phyloP scores from a whole-genome alignment of 2,113 vertebrate species.

The Neogobius melanostomus region DNA sequence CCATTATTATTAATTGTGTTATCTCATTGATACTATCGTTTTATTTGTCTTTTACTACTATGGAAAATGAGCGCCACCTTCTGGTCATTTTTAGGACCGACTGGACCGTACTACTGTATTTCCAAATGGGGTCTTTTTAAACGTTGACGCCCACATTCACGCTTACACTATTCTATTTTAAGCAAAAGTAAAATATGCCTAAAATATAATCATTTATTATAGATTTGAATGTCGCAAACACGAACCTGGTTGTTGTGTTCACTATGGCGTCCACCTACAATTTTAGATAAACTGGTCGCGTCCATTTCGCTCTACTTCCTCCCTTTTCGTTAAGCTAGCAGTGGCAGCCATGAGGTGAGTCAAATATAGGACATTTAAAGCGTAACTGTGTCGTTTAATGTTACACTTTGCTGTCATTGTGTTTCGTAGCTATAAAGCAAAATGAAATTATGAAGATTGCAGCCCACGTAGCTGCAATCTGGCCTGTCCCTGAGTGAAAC shows the following conservation, averaged over 20 bases:
- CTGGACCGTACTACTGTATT: constrained; percentile 39
- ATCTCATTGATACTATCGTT: neutral
- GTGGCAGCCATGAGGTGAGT: constrained; percentile 63
- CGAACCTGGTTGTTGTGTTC: neutral
- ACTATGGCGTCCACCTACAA: constrained; percentile 1
- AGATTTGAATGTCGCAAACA: rapidly evolving
- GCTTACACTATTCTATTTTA: rapidly evolving
- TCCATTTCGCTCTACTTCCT: constrained; percentile 13
- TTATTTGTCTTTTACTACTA: neutral
- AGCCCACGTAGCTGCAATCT: neutral
- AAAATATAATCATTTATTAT: too few relatives aligned
- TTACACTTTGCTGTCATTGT: rapidly evolving
- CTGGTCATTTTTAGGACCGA: neutral
- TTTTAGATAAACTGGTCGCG: constrained; percentile 34
- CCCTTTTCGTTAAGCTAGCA: constrained; percentile 18
- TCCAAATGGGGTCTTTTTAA: neutral
- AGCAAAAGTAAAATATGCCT: neutral
- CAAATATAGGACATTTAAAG: neutral
- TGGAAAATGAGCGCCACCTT: constrained; percentile 9
- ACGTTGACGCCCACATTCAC: neutral
- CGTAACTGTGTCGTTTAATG: neutral
- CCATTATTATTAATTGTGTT: too few relatives aligned
- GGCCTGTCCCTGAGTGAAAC: neutral
- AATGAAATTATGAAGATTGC: rapidly evolving
- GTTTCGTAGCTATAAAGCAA: neutral